phyloP scores from a whole-genome alignment of 2,888 invertebrate genomes.

The Urechis unicinctus region DNA sequence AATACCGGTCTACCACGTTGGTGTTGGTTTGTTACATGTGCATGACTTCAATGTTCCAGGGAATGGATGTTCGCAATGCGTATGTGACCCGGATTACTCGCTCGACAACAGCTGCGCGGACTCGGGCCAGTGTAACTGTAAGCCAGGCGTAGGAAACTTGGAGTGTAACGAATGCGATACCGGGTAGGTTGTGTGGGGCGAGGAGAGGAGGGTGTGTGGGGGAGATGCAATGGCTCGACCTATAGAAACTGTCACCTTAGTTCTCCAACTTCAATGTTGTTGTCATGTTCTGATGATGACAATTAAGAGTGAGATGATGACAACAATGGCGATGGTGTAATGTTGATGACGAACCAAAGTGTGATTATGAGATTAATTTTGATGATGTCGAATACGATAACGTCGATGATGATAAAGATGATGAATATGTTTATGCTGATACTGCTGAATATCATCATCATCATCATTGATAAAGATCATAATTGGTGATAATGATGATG shows the following conservation, averaged over 20 bases:
- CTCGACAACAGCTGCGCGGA: constrained; percentile 24
- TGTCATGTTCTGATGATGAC: background rate
- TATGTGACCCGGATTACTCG: constrained; percentile 22
- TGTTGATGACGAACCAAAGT: too few relatives aligned
- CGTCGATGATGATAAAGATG: background rate
- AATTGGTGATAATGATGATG: too few relatives aligned
- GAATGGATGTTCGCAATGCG: constrained; percentile 23
- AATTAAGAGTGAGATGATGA: background rate
- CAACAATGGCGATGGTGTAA: too few relatives aligned
- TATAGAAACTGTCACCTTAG: too few relatives aligned
- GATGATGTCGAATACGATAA: background rate
- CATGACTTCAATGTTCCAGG: too few relatives aligned
- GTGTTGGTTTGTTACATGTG: too few relatives aligned
- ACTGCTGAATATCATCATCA: background rate
- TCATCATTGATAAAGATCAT: background rate
- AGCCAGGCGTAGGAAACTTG: constrained; percentile 25
- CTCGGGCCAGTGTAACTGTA: constrained; percentile 27
- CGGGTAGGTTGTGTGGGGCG: constrained; percentile 16
- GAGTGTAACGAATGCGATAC: constrained; percentile 22
- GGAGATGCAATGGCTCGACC: too few relatives aligned
- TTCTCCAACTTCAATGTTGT: too few relatives aligned
- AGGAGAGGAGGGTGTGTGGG: too few relatives aligned
- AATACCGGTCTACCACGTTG: too few relatives aligned
- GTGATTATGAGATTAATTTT: background rate
- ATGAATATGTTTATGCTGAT: background rate